Conservation (phyloP, 2,797 vertebrate genomes). For the Crocidura indochinensis region DNA sequence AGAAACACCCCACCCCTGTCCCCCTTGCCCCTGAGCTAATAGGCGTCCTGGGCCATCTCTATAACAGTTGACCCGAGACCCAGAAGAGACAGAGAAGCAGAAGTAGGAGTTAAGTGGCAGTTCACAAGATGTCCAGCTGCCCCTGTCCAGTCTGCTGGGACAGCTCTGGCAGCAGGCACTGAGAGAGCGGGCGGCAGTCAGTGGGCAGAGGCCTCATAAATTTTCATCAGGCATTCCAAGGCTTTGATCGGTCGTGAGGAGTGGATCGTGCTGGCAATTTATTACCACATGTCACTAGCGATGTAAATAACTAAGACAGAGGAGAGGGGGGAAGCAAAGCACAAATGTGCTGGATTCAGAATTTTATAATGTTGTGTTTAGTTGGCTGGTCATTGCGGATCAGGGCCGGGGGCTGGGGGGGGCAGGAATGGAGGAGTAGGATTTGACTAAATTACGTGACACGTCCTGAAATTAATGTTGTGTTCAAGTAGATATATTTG, state of each 20-base stretch:
- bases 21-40: rapidly evolving
- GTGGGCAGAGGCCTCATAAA: constrained; percentile 73
- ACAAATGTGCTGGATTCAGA: constrained; percentile 53
- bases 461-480: constrained; percentile 73
- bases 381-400: constrained; percentile 48
- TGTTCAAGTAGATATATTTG: constrained; percentile 59
- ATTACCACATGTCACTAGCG: constrained; percentile 62
- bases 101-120: not conserved
- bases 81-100: not conserved
- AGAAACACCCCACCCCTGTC: not conserved
- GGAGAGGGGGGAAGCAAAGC: not conserved
- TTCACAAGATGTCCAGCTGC: constrained; percentile 11
- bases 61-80: constrained; percentile 23
- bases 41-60: not conserved
- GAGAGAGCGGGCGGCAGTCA: constrained; percentile 67
- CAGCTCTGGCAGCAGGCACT: not conserved
- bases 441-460: constrained; percentile 69
- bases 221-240: constrained; percentile 71
- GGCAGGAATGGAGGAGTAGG: constrained; percentile 47
- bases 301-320: constrained; percentile 72
- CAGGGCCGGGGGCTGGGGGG: constrained; percentile 28
- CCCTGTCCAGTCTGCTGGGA: not conserved
- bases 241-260: constrained; percentile 79
- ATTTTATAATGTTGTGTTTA: constrained; percentile 71
- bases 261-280: constrained; percentile 72